phyloP scores from a whole-genome alignment of 2,888 invertebrate species.

The Eledona agricola region DNA sequence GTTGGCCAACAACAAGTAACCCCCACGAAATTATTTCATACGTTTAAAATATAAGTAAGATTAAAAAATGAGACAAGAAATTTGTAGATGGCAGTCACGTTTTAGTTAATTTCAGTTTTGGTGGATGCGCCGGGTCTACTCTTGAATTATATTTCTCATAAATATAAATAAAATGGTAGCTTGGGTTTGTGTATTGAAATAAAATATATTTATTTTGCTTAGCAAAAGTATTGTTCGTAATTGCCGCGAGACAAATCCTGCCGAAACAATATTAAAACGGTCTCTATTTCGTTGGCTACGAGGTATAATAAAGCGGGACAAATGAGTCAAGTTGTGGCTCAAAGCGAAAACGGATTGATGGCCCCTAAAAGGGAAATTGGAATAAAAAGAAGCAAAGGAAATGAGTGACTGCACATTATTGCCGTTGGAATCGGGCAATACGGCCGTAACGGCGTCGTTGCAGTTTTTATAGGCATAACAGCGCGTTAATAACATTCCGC shows the following conservation, averaged over 20 bases:
- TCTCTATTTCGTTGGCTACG: constrained; percentile 13
- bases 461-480: constrained; percentile 21
- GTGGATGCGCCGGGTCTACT: too few relatives aligned
- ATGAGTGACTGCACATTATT: constrained; percentile 16
- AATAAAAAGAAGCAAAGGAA: constrained; percentile 21
- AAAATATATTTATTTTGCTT: constrained; percentile 12
- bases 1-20: too few relatives aligned
- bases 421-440: constrained; percentile 10
- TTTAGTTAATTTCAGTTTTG: too few relatives aligned
- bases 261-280: constrained; percentile 23
- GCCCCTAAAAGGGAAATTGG: constrained; percentile 28
- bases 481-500: constrained; percentile 38
- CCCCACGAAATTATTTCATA: too few relatives aligned
- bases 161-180: too few relatives aligned
- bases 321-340: constrained; percentile 28
- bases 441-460: constrained; percentile 1
- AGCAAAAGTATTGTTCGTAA: constrained; percentile 14
- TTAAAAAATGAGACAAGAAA: neutral
- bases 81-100: too few relatives aligned
- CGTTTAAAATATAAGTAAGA: too few relatives aligned
- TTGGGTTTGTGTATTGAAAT: too few relatives aligned
- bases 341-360: constrained; percentile 32
- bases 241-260: constrained; percentile 13
- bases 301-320: constrained; percentile 26
- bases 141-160: too few relatives aligned